Evolutionary conservation across 1,140 invertebrate species (phyloP), one percentile per base, ranked within the genome.

Genomic region (Brachionus calyciflorus): DNA sequence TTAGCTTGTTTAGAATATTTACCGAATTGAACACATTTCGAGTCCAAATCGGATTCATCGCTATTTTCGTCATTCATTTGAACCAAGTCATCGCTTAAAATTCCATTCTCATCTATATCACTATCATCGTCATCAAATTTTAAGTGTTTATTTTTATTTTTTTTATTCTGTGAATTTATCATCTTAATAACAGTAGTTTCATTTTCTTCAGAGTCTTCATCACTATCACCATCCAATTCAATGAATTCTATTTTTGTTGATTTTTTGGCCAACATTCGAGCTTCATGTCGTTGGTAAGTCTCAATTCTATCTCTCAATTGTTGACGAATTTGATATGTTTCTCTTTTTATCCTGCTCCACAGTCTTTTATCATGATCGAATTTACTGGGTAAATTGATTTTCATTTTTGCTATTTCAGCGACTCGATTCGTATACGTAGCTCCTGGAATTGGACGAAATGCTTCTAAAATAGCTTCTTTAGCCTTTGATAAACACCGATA

Each of bases 1-100:
- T 65, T 65, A 21, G n/a, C 1, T 30, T 65, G 41, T 65, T 65
- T 65, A 65, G 60, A 65, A 65, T 65, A 65, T 65, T 65, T 65
- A 65, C 60, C 60, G 7, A 65, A 65, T 65, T 65, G 60, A 24
- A 17, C 41, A 24, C 33, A 65, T 65, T 65, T 65, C 3, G 60
- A 65, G 21, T 65, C 60, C 24, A 44, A 26, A 0, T 65, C 60
- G 1, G n/a, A 41, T 14, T 65, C 37, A 44, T 41, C 41, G n/a
- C n/a, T n/a, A n/a, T n/a, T n/a, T 24, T 17, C 21, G 40, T 28
- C 30, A 44, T 44, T 37, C 19, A 19, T 26, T 44, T 37, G 17
- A 44, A 65, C 24, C 7, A 65, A 37, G 24, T 14, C 40, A 19
- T 65, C 60, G n/a, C 40, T 65, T 3, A 44, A 5, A 44, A 46